Evolutionary conservation across 2,113 vertebrate species (phyloP).

Genomic region (Cisticola juncidis): DNA sequence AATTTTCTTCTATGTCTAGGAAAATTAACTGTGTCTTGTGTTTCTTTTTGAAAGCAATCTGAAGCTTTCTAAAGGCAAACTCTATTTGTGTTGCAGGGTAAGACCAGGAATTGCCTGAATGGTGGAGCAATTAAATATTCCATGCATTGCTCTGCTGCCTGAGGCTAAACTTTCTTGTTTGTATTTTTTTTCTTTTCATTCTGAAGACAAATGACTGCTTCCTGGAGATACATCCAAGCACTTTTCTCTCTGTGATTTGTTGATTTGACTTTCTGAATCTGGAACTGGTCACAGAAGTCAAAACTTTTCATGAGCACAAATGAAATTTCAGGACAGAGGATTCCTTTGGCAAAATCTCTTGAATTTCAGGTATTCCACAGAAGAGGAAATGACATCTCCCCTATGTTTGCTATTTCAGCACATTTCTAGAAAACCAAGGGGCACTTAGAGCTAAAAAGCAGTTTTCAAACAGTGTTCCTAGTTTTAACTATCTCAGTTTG

Average conservation of each 20-base stretch:
- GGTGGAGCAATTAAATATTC: not conserved
- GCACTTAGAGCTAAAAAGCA: not conserved
- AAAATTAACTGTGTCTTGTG: not conserved
- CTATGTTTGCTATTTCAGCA: not conserved
- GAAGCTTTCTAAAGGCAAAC: not conserved
- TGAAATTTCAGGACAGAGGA: not conserved
- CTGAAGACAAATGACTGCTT: not conserved
- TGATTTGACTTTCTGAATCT: not conserved
- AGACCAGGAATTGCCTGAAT: not conserved
- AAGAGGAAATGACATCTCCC: not conserved
- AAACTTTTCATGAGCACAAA: not conserved
- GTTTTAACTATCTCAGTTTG: not conserved
- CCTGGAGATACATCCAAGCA: not conserved
- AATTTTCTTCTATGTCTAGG: not conserved
- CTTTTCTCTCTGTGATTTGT: not conserved
- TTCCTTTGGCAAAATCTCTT: not conserved
- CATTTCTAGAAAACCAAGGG: not conserved
- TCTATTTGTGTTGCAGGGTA: not conserved
- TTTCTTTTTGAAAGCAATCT: not conserved
- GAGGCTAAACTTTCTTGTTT: not conserved
- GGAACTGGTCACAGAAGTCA: not conserved
- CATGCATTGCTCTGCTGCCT: not conserved
- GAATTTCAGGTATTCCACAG: not conserved
- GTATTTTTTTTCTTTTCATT: not conserved
- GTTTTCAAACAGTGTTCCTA: not conserved